Evolutionary conservation across 2,113 vertebrate genomes (phyloP).

Genomic region (Tachysurus vachellii): DNA sequence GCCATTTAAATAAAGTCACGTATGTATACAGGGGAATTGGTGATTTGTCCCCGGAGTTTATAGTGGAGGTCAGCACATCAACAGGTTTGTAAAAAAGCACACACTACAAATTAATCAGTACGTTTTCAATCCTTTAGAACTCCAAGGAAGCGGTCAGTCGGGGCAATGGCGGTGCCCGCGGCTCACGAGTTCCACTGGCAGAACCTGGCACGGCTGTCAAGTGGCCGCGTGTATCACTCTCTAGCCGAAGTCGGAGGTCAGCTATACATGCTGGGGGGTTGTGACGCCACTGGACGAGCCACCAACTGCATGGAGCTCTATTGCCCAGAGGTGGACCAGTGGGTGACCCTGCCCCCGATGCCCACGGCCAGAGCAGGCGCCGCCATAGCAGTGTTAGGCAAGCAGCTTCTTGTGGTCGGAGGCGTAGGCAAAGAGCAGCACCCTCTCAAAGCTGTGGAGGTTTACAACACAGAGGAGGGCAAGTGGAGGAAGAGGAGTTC

Average conservation of each 20-base stretch:
- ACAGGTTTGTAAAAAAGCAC: not conserved
- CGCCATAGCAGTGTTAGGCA: conserved; percentile 84
- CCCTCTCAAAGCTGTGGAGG: conserved; percentile 90
- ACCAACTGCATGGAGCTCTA: conserved; percentile 86
- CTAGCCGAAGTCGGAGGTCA: conserved; percentile 86
- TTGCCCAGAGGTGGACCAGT: conserved; percentile 88
- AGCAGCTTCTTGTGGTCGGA: conserved; percentile 91
- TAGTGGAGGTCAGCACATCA: not conserved
- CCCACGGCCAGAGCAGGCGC: conserved; percentile 88
- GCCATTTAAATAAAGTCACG: not conserved
- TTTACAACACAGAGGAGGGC: conserved; percentile 91
- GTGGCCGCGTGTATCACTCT: conserved; percentile 87
- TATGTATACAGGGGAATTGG: not conserved
- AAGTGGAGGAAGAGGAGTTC: conserved; percentile 92
- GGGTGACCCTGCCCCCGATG: conserved; percentile 85
- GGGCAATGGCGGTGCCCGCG: conserved; percentile 81
- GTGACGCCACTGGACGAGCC: conserved; percentile 84
- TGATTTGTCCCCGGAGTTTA: not conserved
- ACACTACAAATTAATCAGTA: not conserved
- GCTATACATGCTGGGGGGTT: conserved; percentile 92
- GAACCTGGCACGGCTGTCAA: conserved; percentile 83
- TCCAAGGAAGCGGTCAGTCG: not conserved
- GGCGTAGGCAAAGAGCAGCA: conserved; percentile 87
- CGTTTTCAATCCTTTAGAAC: not conserved
- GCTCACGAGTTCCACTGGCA: conserved; percentile 93